Evolutionary conservation across 37 sponge, comb jelly and placozoan genomes (phyloP), one percentile per base, ranked within the genome.

Genomic region (Halichondria panicea): DNA sequence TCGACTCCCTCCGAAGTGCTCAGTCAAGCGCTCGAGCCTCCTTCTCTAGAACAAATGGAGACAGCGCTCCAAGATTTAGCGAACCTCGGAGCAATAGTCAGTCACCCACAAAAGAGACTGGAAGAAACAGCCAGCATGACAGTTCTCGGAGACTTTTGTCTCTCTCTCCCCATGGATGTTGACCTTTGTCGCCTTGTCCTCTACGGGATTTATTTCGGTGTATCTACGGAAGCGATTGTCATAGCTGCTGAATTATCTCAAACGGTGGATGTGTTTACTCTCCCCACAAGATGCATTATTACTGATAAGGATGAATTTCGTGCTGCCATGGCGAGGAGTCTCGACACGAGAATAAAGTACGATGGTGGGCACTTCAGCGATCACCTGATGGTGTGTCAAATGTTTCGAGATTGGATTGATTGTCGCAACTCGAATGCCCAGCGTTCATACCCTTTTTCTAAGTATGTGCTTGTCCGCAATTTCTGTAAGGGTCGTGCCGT

Each of bases 211-310:
- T 74, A 68, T 22, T 86, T 91, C 82, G 91, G 83, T 32, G 71
- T 76, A 59, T 74, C 86, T 9, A 38, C 44, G 28, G 88, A 86
- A 6, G 82, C 74, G 0, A 64, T 91, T 41, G 68, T 81, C 15
- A 82, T 91, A 30, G 87, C 91, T 21, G 83, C 91, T 9, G 46
- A 72, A 13, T 55, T 82, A n/a, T 86, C 91, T 24, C 63, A 86
- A 22, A 53, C 50, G 22, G 71, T 61, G 43, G 88, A 91, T 70
- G 78, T 81, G n/a, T 82, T 91, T 55, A 34, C 63, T 5, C 58
- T 82, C 7, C 91, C 91, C 15, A 69, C 41, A 9, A 55, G 50
- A 21, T 15, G 55, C 9, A n/a, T 81, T 0, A 32, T 82, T 36
- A 48, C 44, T 13, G 73, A 72, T 18, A 61, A 66, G 1, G 76